These are phyloP conservation scores for Muscina levida DNA, from an alignment of 2,888 invertebrate genomes.

Conservation along the genomic window DNA sequence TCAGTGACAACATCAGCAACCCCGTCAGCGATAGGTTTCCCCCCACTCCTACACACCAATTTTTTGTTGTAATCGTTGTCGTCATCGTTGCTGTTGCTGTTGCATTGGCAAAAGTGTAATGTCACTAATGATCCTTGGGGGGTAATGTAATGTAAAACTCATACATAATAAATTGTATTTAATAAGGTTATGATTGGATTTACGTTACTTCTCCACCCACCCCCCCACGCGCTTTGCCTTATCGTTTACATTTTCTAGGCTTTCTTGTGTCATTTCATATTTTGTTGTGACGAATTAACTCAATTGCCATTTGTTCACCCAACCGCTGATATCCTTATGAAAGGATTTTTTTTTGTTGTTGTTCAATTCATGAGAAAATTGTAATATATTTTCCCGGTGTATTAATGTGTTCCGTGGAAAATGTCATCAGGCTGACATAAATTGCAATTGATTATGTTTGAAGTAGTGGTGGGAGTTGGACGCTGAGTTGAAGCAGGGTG, in stretches of 20 bases:
- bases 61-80: too few relatives aligned
- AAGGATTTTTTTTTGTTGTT: background rate
- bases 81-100: too few relatives aligned
- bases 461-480: background rate
- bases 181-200: constrained; percentile 55
- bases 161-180: constrained; percentile 63
- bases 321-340: background rate
- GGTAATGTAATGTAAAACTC: constrained; percentile 64
- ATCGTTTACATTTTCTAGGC: background rate
- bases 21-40: constrained; percentile 19
- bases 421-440: background rate
- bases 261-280: background rate
- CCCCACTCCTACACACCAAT: too few relatives aligned
- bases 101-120: constrained; percentile 52
- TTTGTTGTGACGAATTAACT: constrained; percentile 30
- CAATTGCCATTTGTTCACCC: background rate
- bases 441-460: background rate
- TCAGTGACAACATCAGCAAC: background rate
- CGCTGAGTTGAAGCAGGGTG: background rate
- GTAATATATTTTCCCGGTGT: constrained; percentile 9
- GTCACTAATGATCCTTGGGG: constrained; percentile 60
- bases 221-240: background rate
- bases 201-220: constrained; percentile 15
- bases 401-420: constrained; percentile 11
- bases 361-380: background rate